Base-by-base conservation (phyloP, 2,797 vertebrate genomes). In the Sus cebifrons region DNA sequence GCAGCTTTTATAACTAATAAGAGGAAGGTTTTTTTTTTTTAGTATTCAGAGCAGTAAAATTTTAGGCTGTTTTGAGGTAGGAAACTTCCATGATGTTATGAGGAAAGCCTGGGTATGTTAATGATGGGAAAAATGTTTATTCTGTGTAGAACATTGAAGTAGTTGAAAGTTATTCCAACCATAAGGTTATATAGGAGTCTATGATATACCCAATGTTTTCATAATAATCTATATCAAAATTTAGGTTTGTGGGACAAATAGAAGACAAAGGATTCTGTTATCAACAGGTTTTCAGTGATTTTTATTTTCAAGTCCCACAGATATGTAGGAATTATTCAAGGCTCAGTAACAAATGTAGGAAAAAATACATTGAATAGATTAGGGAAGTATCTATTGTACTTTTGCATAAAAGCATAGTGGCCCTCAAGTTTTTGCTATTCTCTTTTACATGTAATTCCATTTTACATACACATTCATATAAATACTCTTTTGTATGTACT, bases 1-100 rank as follows among this genome's bases (percentile, higher is more conserved):
- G 70, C 29, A 44, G 32, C 82, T 84, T 94, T 95, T 84, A 86
- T 58, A 94, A 14, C 52, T 91, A 93, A n/a, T 54, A 95, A 87
- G 13, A 40, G 36, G 16, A 94, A 56, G 20, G 3, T 3, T 36
- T 36, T 32, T 12, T 85, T 64, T 94, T 96, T 93, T n/a, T 32
- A 90, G 23, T 94, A 89, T 89, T 94, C 77, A 87, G 68, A 86
- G 14, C n/a, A 92, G 32, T 82, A 70, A 90, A 93, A 4, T 71
- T 32, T 29, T 32, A n/a, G 27, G 29, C 21, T 82, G 15, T 92
- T 54, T 90, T 93, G 52, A 93, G 15, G 4, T 65, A 75, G 7
- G 73, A 84, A 84, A 14, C 10, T 49, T 92, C 6, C 27, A 6
- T 82, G 60, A 44, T 77, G 54, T 93, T 58, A 21, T 86, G 11